A percentile compares a stretch with the other conserved stretches of the same genome.
phyloP scores from a whole-genome alignment of 2,113 vertebrate genomes.

The Hemicordylus capensis region DNA sequence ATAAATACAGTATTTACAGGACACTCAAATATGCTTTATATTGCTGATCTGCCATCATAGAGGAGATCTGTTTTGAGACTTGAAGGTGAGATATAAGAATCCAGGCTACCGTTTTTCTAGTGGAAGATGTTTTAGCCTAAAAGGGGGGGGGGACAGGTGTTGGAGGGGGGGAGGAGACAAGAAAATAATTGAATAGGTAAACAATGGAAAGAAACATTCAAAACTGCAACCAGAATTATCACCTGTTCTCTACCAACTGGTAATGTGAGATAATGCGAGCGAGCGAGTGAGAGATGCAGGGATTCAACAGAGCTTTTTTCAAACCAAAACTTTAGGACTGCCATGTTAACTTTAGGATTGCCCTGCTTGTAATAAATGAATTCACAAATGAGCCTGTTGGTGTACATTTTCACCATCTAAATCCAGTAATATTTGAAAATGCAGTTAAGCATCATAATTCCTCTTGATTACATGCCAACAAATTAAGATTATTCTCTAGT shows the following conservation, averaged over 20 bases:
- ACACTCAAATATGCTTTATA: slow-evolving; percentile 27
- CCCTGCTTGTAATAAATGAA: too few species aligned
- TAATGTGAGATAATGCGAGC: neutral
- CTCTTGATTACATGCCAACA: neutral
- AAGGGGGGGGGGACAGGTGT: slow-evolving; percentile 5
- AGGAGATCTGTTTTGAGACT: slow-evolving; percentile 50
- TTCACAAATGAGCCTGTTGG: neutral
- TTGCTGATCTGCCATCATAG: slow-evolving; percentile 53
- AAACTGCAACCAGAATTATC: neutral
- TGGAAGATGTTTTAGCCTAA: slow-evolving; percentile 75
- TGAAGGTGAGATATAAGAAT: slow-evolving; percentile 17
- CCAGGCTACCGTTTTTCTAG: slow-evolving; percentile 53
- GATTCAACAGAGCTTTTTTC: too few species aligned
- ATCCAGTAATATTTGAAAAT: neutral
- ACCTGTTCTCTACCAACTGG: neutral
- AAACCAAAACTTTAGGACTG: too few species aligned
- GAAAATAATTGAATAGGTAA: slow-evolving; percentile 1
- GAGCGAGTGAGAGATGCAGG: too few species aligned
- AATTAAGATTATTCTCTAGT: neutral
- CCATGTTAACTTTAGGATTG: too few species aligned
- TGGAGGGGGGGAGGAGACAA: slow-evolving; percentile 15
- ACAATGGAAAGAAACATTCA: neutral
- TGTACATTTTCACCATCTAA: neutral
- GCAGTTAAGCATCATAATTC: neutral
- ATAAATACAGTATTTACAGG: slow-evolving; percentile 73